phyloP scores from a whole-genome alignment of 1,140 invertebrate genomes.

The Yoshiicerus persimilis region DNA sequence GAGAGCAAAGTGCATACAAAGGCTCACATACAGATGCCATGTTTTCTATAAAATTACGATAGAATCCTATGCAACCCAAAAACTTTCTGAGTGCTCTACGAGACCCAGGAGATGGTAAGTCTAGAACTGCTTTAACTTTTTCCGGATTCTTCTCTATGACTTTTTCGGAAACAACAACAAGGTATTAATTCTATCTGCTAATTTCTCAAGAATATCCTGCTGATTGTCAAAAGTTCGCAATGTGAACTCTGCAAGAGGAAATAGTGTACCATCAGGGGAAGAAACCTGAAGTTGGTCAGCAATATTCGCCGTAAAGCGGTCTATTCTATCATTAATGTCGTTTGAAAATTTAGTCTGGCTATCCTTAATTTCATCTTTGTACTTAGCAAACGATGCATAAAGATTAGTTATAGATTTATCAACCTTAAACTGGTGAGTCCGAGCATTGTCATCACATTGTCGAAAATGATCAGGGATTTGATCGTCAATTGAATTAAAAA shows the following conservation, averaged over 20 bases:
- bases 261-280: background rate
- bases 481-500: no score
- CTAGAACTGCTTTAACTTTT: slow-evolving; percentile 51
- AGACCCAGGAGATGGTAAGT: slow-evolving; percentile 50
- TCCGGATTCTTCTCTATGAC: slow-evolving; percentile 52
- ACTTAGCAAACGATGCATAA: background rate
- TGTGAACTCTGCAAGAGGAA: background rate
- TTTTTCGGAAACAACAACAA: slow-evolving; percentile 37
- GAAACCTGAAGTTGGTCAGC: background rate
- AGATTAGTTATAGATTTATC: background rate
- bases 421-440: no score
- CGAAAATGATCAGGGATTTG: no score
- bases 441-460: no score
- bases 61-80: slow-evolving; percentile 51
- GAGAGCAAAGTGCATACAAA: slow-evolving; percentile 45
- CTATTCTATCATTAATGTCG: background rate
- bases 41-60: slow-evolving; percentile 52
- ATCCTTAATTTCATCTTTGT: background rate
- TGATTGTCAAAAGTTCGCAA: background rate
- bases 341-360: background rate
- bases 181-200: background rate
- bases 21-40: slow-evolving; percentile 48
- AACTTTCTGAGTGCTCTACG: slow-evolving; percentile 48
- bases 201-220: background rate
- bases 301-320: background rate